These are phyloP conservation scores for Drosophila oshimai DNA, from an alignment of 1,140 invertebrate genomes.

Conservation along the genomic window DNA sequence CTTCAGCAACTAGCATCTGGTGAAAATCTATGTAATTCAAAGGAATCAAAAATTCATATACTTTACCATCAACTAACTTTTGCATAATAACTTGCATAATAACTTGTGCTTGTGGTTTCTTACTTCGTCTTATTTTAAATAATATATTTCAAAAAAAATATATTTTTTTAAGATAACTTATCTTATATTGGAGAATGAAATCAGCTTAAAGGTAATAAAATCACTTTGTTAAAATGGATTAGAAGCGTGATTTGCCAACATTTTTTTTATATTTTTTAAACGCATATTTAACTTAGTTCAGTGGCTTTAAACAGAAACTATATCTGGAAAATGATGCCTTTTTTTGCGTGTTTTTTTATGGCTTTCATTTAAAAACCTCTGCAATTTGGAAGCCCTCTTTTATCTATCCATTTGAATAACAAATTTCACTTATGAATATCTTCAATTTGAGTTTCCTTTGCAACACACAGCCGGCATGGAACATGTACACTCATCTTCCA, in stretches of 20 bases:
- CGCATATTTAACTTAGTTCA: too few species aligned
- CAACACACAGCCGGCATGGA: not conserved
- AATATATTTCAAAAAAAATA: too few species aligned
- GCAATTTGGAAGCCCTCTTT: not conserved
- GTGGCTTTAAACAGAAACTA: too few species aligned
- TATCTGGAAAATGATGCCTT: not conserved
- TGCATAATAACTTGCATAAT: not conserved
- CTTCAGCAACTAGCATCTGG: conserved; percentile 14
- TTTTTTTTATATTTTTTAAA: too few species aligned
- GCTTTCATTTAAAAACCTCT: not conserved
- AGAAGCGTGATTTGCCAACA: too few species aligned
- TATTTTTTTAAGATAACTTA: too few species aligned
- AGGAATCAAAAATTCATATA: not conserved
- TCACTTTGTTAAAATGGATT: too few species aligned
- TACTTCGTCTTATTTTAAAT: too few species aligned
- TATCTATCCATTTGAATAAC: conserved; percentile 20
- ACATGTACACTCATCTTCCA: conserved; percentile 13
- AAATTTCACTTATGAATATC: conserved; percentile 49
- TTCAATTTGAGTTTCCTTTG: conserved; percentile 1
- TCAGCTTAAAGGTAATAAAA: too few species aligned
- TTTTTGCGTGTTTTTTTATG: not conserved
- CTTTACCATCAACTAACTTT: conserved; percentile 7
- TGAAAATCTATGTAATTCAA: conserved; percentile 1
- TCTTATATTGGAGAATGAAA: too few species aligned
- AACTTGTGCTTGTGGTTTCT: not conserved